These are phyloP conservation scores for Therioaphis trifolii DNA, from an alignment of 2,888 invertebrate species.

Conservation along the genomic window DNA sequence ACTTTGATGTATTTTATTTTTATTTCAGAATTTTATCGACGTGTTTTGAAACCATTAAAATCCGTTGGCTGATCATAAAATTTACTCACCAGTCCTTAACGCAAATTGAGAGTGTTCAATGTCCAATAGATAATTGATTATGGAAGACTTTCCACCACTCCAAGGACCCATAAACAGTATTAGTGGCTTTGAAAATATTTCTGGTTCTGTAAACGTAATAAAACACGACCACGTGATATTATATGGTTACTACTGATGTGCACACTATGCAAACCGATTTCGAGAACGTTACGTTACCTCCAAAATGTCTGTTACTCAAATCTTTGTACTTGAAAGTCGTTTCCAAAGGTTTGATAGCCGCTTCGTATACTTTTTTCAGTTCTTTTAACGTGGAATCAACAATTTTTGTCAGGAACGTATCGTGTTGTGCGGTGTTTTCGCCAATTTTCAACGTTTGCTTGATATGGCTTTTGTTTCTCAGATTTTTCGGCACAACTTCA, in stretches of 20 bases:
- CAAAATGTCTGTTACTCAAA: slow-evolving; percentile 89
- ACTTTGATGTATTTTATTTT: too few species aligned
- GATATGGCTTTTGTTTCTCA: slow-evolving; percentile 83
- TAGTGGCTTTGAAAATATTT: slow-evolving; percentile 93
- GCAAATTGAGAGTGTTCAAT: slow-evolving; percentile 86
- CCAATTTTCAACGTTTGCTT: slow-evolving; percentile 83
- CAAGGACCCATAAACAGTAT: slow-evolving; percentile 95
- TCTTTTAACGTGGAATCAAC: slow-evolving; percentile 85
- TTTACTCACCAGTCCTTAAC: slow-evolving; percentile 81
- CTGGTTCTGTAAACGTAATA: slow-evolving; percentile 76
- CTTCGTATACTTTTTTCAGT: slow-evolving; percentile 86
- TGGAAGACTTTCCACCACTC: slow-evolving; percentile 95
- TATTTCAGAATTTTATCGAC: too few species aligned
- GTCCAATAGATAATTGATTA: slow-evolving; percentile 90
- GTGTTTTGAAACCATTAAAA: too few species aligned
- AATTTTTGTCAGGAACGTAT: slow-evolving; percentile 78
- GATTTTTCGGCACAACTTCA: slow-evolving; percentile 80
- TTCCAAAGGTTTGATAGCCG: slow-evolving; percentile 89
- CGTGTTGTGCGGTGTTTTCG: slow-evolving; percentile 77
- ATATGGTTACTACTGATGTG: too few species aligned
- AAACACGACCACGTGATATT: not conserved
- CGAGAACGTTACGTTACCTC: slow-evolving; percentile 70
- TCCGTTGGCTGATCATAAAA: too few species aligned
- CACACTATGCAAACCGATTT: not conserved
- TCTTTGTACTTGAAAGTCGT: slow-evolving; percentile 91